Evolutionary conservation across 1,140 invertebrate species (phyloP).

Genomic region (Drosophila quadrilineata): DNA sequence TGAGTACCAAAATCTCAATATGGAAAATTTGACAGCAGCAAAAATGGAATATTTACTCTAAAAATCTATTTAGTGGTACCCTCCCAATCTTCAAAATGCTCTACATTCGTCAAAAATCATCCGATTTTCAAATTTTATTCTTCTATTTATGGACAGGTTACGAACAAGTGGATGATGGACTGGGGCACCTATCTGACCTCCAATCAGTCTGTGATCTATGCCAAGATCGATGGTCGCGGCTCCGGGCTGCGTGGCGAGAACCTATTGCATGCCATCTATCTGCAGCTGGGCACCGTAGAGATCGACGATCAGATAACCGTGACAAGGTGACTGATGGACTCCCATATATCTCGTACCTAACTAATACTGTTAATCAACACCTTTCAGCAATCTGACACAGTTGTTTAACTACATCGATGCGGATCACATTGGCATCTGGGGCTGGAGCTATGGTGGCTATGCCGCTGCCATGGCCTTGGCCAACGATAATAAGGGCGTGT

Average conservation of each 20-base stretch:
- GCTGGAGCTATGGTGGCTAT: constrained; percentile 97
- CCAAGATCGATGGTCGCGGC: constrained; percentile 93
- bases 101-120: no score
- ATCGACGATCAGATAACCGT: constrained; percentile 89
- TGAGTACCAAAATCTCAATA: no score
- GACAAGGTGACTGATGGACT: constrained; percentile 80
- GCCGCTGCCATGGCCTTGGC: constrained; percentile 91
- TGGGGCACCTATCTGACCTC: constrained; percentile 93
- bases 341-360: background rate
- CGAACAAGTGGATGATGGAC: constrained; percentile 87
- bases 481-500: constrained; percentile 86
- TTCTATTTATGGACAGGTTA: constrained; percentile 39
- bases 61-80: no score
- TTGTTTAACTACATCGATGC: constrained; percentile 87
- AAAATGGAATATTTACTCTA: no score
- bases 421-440: constrained; percentile 89
- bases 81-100: no score
- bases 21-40: no score
- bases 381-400: constrained; percentile 84
- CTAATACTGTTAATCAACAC: background rate
- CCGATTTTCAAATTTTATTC: no score
- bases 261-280: constrained; percentile 91
- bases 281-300: constrained; percentile 92
- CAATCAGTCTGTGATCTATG: constrained; percentile 92
- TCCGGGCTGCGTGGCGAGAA: constrained; percentile 92